Percentiles rank a stretch among this genome's conserved stretches.
phyloP scores from a whole-genome alignment of 2,888 invertebrate genomes.

The Microdon myrmicae region DNA sequence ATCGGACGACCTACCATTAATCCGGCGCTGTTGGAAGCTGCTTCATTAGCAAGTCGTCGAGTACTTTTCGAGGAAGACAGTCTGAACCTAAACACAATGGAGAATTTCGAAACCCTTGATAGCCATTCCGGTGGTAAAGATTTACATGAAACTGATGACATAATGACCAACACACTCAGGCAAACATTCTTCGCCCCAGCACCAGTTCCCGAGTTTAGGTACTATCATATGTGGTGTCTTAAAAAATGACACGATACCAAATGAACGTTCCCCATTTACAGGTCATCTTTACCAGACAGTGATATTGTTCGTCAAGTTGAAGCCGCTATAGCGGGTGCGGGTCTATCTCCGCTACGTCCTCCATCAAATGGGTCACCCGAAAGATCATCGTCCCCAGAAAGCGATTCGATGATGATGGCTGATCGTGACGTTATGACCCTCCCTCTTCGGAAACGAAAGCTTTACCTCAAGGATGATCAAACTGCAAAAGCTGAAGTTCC shows the following conservation, averaged over 20 bases:
- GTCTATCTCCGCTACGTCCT: constrained; percentile 72
- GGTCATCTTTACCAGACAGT: constrained; percentile 60
- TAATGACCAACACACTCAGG: constrained; percentile 51
- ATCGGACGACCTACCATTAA: constrained; percentile 60
- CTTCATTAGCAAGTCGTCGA: constrained; percentile 62
- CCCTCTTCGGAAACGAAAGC: constrained; percentile 83
- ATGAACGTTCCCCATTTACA: constrained; percentile 30
- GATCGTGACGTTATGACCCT: constrained; percentile 74
- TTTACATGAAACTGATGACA: constrained; percentile 54
- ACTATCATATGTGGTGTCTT: constrained; percentile 19
- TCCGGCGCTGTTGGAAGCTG: constrained; percentile 65
- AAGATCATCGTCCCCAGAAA: constrained; percentile 70
- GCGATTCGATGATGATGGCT: constrained; percentile 68
- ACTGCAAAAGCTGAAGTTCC: constrained; percentile 56
- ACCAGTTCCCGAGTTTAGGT: constrained; percentile 66
- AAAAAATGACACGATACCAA: neutral
- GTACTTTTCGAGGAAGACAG: constrained; percentile 39
- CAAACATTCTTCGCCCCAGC: constrained; percentile 59
- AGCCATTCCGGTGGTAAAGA: constrained; percentile 43
- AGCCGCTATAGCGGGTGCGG: constrained; percentile 71
- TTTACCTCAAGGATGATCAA: constrained; percentile 76
- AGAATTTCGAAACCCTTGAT: neutral
- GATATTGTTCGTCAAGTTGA: constrained; percentile 72
- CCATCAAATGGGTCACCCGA: constrained; percentile 68
- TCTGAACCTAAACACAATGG: constrained; percentile 7